A percentile compares a stretch with the other conserved stretches of the same genome.
phyloP scores from a whole-genome alignment of 2,113 vertebrate genomes.

The Cariama cristata region DNA sequence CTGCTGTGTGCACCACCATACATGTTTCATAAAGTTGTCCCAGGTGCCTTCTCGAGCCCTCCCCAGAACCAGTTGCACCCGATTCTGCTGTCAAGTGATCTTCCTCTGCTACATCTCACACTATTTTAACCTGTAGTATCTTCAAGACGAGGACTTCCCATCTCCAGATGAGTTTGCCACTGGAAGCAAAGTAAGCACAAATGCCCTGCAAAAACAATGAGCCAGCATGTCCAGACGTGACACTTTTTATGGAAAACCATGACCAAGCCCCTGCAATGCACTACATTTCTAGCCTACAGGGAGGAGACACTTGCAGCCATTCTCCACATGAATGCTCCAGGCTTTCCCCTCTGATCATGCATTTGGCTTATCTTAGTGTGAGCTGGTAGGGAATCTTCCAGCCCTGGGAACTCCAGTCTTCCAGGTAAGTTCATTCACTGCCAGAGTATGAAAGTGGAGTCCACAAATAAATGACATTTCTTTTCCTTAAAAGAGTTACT shows the following conservation, averaged over 20 bases:
- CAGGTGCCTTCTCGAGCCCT: neutral
- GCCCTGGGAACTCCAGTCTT: neutral
- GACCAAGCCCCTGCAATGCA: neutral
- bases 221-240: neutral
- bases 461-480: neutral
- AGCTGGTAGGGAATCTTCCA: neutral
- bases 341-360: neutral
- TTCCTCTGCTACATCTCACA: neutral
- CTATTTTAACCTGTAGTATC: neutral
- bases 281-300: neutral
- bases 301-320: neutral
- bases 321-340: neutral
- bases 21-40: neutral
- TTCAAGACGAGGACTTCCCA: neutral
- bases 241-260: neutral
- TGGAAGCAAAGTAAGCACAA: neutral
- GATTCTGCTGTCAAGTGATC: neutral
- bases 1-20: neutral
- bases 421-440: neutral
- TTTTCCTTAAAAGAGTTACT: neutral
- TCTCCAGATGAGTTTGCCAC: neutral
- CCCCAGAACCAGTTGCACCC: neutral
- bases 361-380: neutral
- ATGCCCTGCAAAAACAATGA: neutral
- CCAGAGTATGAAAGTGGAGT: neutral